A percentile compares a stretch with the other conserved stretches of the same genome.
These are phyloP conservation scores for Periophthalmus modestus DNA, from an alignment of 2,113 vertebrate genomes.

Conservation along the genomic window DNA sequence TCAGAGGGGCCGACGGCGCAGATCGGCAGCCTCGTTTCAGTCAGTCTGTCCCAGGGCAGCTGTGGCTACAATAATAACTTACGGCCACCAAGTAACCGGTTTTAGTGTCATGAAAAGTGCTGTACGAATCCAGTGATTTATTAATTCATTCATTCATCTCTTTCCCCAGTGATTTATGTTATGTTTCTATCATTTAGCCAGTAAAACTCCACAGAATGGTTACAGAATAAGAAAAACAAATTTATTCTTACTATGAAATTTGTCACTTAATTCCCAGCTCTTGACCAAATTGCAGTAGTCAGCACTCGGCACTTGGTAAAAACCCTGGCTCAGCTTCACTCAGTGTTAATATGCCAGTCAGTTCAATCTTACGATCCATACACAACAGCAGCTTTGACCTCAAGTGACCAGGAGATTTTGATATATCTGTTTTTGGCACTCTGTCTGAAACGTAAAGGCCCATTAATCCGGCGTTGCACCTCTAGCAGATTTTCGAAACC, in stretches of 20 bases:
- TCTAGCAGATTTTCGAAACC: conserved; percentile 20
- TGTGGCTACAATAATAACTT: no score
- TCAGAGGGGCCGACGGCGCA: no score
- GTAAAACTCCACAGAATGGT: background rate
- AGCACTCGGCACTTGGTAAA: no score
- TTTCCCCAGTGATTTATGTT: background rate
- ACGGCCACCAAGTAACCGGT: no score
- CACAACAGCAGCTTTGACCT: background rate
- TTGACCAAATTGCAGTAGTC: no score
- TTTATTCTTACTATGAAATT: no score
- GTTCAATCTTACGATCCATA: background rate
- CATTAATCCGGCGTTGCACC: conserved; percentile 9
- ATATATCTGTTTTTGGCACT: conserved; percentile 1
- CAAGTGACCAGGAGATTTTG: background rate
- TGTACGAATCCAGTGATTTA: no score
- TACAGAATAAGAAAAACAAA: background rate
- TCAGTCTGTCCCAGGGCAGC: no score
- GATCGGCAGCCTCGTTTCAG: no score
- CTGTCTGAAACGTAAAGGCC: conserved; percentile 18
- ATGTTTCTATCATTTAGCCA: background rate
- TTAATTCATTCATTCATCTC: no score
- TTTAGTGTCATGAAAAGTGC: no score
- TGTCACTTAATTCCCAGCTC: no score
- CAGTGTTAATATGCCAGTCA: background rate
- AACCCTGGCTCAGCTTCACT: background rate